Conservation (phyloP, 1,140 invertebrate species). For the Oryzaephilus surinamensis region DNA sequence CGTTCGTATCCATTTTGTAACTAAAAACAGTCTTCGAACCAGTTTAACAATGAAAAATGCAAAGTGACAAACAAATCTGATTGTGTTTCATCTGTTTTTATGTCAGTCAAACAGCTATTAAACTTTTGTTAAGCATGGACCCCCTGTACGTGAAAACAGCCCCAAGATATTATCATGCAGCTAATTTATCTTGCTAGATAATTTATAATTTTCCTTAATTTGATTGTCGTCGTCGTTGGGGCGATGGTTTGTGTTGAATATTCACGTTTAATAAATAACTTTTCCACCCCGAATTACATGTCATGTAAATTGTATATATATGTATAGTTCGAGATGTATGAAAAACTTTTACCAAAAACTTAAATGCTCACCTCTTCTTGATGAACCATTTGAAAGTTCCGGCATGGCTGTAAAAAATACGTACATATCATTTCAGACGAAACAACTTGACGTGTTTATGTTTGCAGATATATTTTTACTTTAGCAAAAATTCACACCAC, state of each 20-base stretch:
- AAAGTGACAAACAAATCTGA: slow-evolving; percentile 1
- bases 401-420: slow-evolving; percentile 26
- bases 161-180: no score
- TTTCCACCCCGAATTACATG: no score
- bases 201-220: slow-evolving; percentile 5
- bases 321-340: slow-evolving; percentile 3
- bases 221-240: slow-evolving; percentile 10
- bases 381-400: slow-evolving; percentile 22
- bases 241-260: slow-evolving; percentile 11
- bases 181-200: not conserved
- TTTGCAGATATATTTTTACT: no score
- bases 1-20: slow-evolving; percentile 12
- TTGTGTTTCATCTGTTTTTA: not conserved
- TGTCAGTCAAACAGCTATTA: not conserved
- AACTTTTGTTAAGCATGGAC: no score
- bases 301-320: slow-evolving; percentile 8
- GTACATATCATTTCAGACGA: no score
- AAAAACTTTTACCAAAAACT: no score
- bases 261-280: slow-evolving; percentile 13
- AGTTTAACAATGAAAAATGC: not conserved
- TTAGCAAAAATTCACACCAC: no score
- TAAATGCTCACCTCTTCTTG: slow-evolving; percentile 24
- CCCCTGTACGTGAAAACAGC: not conserved
- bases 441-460: no score
- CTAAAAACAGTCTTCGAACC: not conserved